phyloP scores from a whole-genome alignment of 64 coral and sea anemone genomes.

The Stichodactyla helianthus region DNA sequence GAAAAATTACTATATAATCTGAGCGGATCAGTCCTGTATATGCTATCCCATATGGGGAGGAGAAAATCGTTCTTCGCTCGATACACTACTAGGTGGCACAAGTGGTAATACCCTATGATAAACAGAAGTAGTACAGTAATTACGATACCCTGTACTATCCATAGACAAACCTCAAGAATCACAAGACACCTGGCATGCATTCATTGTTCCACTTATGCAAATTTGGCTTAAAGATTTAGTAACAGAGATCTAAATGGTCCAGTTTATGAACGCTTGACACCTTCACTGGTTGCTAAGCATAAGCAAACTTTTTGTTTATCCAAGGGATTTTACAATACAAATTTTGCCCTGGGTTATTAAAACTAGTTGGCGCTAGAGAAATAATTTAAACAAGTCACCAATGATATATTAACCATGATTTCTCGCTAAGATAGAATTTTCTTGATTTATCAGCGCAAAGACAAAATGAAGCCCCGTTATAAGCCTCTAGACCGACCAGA shows the following conservation, averaged over 20 bases:
- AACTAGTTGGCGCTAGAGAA: background rate
- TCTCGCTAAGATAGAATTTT: background rate
- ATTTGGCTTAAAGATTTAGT: background rate
- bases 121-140: too few relatives aligned
- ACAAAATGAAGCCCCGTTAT: constrained; percentile 43
- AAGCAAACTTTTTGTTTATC: background rate
- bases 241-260: constrained; percentile 6
- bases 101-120: too few relatives aligned
- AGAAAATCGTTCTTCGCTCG: too few relatives aligned
- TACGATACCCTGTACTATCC: too few relatives aligned
- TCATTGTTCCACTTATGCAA: background rate
- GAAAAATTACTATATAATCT: too few relatives aligned
- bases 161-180: background rate
- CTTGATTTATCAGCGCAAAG: background rate
- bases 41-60: too few relatives aligned
- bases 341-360: background rate
- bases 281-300: constrained; percentile 5
- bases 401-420: background rate
- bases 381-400: background rate
- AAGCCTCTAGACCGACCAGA: constrained; percentile 65
- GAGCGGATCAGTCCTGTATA: too few relatives aligned
- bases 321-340: background rate
- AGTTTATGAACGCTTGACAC: background rate
- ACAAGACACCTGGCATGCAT: background rate
- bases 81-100: too few relatives aligned